Conservation (phyloP, 1,140 invertebrate species). For the Procambarus virginalis region DNA sequence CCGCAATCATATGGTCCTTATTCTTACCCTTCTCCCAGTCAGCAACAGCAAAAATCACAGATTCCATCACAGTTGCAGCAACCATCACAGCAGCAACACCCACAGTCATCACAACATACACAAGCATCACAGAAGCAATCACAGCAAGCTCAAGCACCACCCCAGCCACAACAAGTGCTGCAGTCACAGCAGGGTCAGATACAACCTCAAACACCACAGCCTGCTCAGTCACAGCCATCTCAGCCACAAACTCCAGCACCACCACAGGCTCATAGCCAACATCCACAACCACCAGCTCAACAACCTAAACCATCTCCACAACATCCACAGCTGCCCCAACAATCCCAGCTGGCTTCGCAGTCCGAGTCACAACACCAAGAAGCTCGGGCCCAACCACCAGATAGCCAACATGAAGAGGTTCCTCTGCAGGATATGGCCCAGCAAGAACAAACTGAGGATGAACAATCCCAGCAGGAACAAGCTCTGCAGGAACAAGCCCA, state of each 20-base stretch:
- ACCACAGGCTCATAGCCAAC: background rate
- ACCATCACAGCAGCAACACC: constrained; percentile 17
- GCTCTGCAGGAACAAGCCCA: too few relatives aligned
- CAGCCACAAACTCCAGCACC: constrained; percentile 5
- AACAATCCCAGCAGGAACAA: too few relatives aligned
- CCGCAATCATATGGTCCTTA: constrained; percentile 48
- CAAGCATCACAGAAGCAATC: constrained; percentile 33
- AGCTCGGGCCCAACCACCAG: constrained; percentile 1
- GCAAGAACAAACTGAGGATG: background rate
- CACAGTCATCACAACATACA: background rate
- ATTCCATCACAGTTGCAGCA: constrained; percentile 44
- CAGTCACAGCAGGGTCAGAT: constrained; percentile 35
- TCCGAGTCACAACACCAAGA: background rate
- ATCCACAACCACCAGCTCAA: constrained; percentile 7
- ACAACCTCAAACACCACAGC: constrained; percentile 17
- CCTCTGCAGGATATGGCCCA: too few relatives aligned
- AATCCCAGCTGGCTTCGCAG: constrained; percentile 2
- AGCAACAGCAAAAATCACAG: constrained; percentile 56
- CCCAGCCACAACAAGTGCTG: constrained; percentile 21
- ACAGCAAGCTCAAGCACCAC: constrained; percentile 2
- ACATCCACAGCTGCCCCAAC: background rate
- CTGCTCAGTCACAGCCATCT: background rate
- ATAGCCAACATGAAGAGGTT: too few relatives aligned
- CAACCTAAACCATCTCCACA: constrained; percentile 13
- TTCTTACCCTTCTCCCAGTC: constrained; percentile 36